Base-by-base conservation (phyloP, 1,140 invertebrate genomes). In the Apolygus lucorum region DNA sequence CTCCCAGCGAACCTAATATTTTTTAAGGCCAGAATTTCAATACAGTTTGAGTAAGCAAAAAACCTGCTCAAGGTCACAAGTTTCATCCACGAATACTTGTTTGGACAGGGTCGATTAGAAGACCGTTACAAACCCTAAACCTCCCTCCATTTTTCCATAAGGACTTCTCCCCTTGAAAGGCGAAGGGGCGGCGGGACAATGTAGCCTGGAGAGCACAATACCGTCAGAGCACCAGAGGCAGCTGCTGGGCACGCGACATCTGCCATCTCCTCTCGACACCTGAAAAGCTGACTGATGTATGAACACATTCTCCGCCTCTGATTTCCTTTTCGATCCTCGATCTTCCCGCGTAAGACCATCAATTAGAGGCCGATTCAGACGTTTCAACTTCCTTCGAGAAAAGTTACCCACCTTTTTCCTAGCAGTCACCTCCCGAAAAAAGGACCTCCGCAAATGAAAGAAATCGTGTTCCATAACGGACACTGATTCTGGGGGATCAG, bases 251-350 rank as follows among this genome's bases (percentile, higher is more conserved):
- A 59, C 54, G 54, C 54, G 54, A 59, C 54, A 59, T 59, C 54
- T 59, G 54, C 54, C 54, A 59, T 24, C n/a, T 4, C 8, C 54
- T 59, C 54, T 59, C 54, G 54, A 59, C 54, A 59, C 54, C 54
- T 59, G 54, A 59, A 59, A 59, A 59, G 54, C 54, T 59, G 54
- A 59, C 54, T 59, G 54, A 59, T 59, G 54, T 59, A 59, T 59
- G 54, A 59, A 59, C 54, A 59, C 54, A 22, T 59, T 24, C 54
- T 49, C 17, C 34, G 34, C 8, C 34, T 49, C 34, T 17, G 8
- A 11, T 11, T 17, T 8, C 8, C 8, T 59, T 59, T 59, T 24
- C 54, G 11, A 4, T 59, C 54, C 22, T 4, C 11, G 22, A 21
- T 4, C 22, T 24, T 59, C 54, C 54, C 8, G 17, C 17, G 4